Base-by-base conservation (phyloP, 92 coral and sea anemone genomes). In the Phenganax subtilis region DNA sequence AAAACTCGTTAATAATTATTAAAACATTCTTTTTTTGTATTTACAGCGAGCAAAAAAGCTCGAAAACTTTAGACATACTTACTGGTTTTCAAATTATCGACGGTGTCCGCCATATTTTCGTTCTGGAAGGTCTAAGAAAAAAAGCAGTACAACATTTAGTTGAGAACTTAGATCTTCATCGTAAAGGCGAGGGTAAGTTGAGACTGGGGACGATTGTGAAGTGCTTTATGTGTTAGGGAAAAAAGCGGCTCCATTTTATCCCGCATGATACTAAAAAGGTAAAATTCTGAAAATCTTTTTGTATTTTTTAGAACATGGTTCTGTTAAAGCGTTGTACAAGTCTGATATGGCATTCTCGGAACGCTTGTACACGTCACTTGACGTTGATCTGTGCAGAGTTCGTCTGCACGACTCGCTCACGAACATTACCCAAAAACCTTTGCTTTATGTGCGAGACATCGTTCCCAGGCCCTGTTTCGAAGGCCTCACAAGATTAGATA, bases 1-100 rank as follows among this genome's bases (percentile, higher is more conserved):
- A 17, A 1, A 30, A 51, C 75, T 68, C 74, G 27, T 4, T 51
- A 8, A 7, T 69, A 69, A n/a, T 9, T 30, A 10, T 69, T 51
- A 69, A 12, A 0, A 9, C 6, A 30, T 6, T n/a, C 20, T 0
- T 20, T 15, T 30, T 37, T 31, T 25, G 74, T 2, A 11, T 56
- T 72, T 85, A 9, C 87, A 92, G 97, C 53, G 93, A 94, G 44
- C 98, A 94, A 72, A 78, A 90, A 78, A 85, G n/a, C 72, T 90
- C 88, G 84, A 91, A 90, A 65, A 81, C 61, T 27, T 81, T 91
- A 69, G 89, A 94, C 71, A 91, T 94, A 37, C 86, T 94, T 52
- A 94, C 98, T 16, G 98, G 98, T 62, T 94, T 94, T 54, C 98
- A 94, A 89, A 88, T 93, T n/a, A 75, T 93, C 37, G 98, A 94